Percentiles rank a stretch among this genome's conserved stretches.
phyloP scores from a whole-genome alignment of 2,113 vertebrate genomes.

The Macquaria australasica region DNA sequence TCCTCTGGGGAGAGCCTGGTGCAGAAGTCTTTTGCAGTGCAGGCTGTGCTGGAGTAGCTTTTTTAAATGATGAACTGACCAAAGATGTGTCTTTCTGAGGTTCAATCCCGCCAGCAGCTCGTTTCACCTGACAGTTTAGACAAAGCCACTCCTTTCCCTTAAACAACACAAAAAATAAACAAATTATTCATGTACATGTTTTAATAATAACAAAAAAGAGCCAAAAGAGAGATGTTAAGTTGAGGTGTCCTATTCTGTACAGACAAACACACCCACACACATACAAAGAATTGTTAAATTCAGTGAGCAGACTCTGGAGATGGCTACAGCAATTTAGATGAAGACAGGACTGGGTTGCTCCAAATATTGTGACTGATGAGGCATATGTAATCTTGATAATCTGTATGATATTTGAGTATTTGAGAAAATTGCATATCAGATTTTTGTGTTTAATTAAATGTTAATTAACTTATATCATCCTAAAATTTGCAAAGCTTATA shows the following conservation, averaged over 20 bases:
- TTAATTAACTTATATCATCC: neutral
- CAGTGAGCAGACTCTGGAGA: neutral
- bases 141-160: slow-evolving; percentile 96
- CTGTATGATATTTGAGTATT: neutral
- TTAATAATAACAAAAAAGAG: neutral
- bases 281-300: neutral
- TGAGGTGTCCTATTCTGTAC: neutral
- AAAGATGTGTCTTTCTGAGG: slow-evolving; percentile 56
- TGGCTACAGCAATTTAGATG: neutral
- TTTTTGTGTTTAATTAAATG: slow-evolving; percentile 2
- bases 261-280: neutral
- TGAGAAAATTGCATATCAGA: neutral
- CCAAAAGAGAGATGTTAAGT: neutral
- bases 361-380: neutral
- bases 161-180: slow-evolving; percentile 51
- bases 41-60: slow-evolving; percentile 29
- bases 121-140: slow-evolving; percentile 96
- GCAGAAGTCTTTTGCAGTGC: slow-evolving; percentile 66
- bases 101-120: slow-evolving; percentile 88
- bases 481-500: neutral
- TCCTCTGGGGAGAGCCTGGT: slow-evolving; percentile 76
- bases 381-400: neutral
- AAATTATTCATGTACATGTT: slow-evolving; percentile 7
- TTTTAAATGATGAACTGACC: slow-evolving; percentile 44
- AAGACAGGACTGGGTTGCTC: neutral